These are phyloP conservation scores for Pangasius larnaudii DNA, from an alignment of 2,797 vertebrate species.

Conservation along the genomic window DNA sequence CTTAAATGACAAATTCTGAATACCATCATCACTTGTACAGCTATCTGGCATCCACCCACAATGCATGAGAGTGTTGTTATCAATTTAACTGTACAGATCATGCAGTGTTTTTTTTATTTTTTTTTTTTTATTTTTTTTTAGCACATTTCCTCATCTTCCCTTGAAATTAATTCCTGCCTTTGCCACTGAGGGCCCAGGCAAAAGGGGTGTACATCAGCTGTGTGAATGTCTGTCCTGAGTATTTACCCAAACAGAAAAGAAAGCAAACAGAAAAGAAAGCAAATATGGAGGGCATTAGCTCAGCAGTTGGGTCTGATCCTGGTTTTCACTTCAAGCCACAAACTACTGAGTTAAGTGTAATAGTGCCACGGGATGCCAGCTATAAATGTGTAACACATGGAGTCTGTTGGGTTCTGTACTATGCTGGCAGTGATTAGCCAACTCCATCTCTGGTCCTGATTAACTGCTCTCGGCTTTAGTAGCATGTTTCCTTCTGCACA, in stretches of 20 bases:
- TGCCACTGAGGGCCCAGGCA: neutral
- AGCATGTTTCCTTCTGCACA: neutral
- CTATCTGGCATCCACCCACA: neutral
- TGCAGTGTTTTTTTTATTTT: neutral
- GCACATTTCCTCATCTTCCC: neutral
- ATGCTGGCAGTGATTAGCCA: neutral
- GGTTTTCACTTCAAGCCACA: conserved; percentile 29
- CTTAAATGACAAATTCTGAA: neutral
- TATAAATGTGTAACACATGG: conserved; percentile 37
- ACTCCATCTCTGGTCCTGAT: conserved; percentile 10
- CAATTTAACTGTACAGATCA: neutral
- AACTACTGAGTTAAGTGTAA: conserved; percentile 33
- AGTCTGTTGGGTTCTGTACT: conserved; percentile 21
- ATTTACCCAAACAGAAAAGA: neutral
- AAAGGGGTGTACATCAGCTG: neutral
- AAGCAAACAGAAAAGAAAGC: conserved; percentile 10
- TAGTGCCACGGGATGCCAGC: conserved; percentile 8
- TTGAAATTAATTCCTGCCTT: neutral
- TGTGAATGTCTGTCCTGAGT: neutral
- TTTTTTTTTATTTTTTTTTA: neutral
- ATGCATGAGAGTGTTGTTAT: neutral
- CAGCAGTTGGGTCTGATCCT: conserved; percentile 26
- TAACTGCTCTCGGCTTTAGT: neutral
- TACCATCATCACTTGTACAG: neutral
- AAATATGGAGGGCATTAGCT: conserved; percentile 68